Percentiles rank a stretch among this genome's conserved stretches.
phyloP scores from a whole-genome alignment of 2,797 vertebrate genomes.

The Masticophis lateralis region DNA sequence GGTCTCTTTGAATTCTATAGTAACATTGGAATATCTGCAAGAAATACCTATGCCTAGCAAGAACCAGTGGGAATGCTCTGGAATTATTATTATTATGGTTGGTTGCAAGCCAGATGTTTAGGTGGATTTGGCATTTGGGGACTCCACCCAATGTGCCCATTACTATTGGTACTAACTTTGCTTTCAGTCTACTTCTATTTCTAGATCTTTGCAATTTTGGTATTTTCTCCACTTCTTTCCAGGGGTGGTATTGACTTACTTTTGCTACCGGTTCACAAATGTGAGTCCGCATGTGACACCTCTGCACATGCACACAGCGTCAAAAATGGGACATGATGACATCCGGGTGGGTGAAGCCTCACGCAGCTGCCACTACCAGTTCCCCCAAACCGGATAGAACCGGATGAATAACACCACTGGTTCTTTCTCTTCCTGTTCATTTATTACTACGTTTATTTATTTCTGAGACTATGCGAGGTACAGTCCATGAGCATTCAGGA shows the following conservation, averaged over 20 bases:
- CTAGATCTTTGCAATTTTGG: neutral
- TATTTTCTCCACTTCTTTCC: no score
- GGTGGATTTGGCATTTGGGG: neutral
- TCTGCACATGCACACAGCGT: no score
- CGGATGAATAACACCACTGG: no score
- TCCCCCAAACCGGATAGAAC: no score
- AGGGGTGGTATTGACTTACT: no score
- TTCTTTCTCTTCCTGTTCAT: no score
- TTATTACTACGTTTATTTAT: neutral
- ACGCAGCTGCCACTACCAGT: no score
- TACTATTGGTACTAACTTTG: neutral
- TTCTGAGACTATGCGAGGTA: neutral
- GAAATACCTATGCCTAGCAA: neutral
- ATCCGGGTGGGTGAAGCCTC: no score
- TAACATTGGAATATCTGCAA: neutral
- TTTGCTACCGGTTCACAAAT: no score
- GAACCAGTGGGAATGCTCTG: neutral
- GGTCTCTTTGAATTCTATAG: neutral
- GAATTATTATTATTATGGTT: neutral
- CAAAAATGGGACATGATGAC: no score
- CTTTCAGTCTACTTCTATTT: neutral
- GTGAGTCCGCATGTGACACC: no score
- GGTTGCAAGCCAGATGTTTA: neutral
- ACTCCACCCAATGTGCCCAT: neutral
- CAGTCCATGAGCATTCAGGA: neutral